Evolutionary conservation across 2,888 invertebrate genomes (phyloP), one percentile per base, ranked within the genome.

Genomic region (Spatulosminthurus flaviceps): DNA sequence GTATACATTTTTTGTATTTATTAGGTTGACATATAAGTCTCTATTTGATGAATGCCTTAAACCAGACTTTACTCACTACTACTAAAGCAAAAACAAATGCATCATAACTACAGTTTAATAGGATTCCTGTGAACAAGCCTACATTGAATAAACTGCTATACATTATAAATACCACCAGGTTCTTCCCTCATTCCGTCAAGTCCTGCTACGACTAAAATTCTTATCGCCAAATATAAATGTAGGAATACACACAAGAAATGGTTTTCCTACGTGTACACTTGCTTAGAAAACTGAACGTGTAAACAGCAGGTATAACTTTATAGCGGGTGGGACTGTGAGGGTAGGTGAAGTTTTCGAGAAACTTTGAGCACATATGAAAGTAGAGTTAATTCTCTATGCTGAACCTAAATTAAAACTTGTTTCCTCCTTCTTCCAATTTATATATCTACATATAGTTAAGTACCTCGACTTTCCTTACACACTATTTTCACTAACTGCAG

Each of bases 361-460:
- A 29, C 29, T 67, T 67, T 24, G 4, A 5, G 67, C 11, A 19
- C 4, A 67, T 51, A n/a, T 9, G 67, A 28, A 67, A 26, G 67
- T 67, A 67, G 28, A 24, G 28, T 67, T 67, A 67, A 67, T 67
- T 67, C 67, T 28, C 28, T 2, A 66, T 19, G 51, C 67, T 67
- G 67, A 67, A 67, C 28, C 67, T 67, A 67, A 67, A 67, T 67
- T 67, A 67, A 67, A 67, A 67, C 67, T 28, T 28, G 29, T 19
- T 67, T 28, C 19, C 67, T 67, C 28, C 19, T 28, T 19, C 28
- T 26, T n/a, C 66, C 13, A 21, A 66, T 22, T 24, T 21, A 22
- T 22, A 22, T 26, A n/a, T n/a, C n/a, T n/a, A n/a, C n/a, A n/a
- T n/a, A n/a, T n/a, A n/a, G n/a, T n/a, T n/a, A n/a, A n/a, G n/a